Percentiles rank a stretch among this genome's conserved stretches.
phyloP scores from a whole-genome alignment of 2,888 invertebrate species.

The Apotomis capreana region DNA sequence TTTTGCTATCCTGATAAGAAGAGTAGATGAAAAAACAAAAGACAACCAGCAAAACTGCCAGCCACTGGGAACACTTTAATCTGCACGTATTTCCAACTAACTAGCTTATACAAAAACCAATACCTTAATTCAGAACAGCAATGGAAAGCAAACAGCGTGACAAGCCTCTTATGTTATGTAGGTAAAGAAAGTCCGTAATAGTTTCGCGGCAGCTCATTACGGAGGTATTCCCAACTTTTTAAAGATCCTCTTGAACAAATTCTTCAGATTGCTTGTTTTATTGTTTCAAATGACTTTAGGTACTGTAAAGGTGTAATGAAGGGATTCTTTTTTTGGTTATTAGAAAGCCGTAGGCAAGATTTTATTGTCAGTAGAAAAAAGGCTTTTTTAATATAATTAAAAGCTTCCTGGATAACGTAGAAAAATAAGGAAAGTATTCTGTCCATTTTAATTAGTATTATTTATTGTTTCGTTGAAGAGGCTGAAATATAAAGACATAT shows the following conservation, averaged over 20 bases:
- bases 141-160: background rate
- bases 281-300: background rate
- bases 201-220: conserved; percentile 19
- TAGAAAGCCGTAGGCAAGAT: background rate
- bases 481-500: too few relatives aligned
- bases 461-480: too few relatives aligned
- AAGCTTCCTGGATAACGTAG: background rate
- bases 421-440: background rate
- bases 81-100: too few relatives aligned
- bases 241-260: background rate
- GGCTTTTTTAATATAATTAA: background rate
- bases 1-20: too few relatives aligned
- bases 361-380: background rate
- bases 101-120: too few relatives aligned
- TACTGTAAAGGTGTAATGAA: background rate
- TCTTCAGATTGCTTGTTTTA: conserved; percentile 19
- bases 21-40: too few relatives aligned
- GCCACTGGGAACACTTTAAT: too few relatives aligned
- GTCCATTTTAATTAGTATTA: background rate
- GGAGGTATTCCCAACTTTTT: conserved; percentile 25
- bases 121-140: conserved; percentile 1
- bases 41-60: too few relatives aligned
- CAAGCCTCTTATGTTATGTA: background rate
- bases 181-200: conserved; percentile 12
- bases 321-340: conserved; percentile 4